Conservation (phyloP, 2,888 invertebrate genomes). For the Laothoe populi region DNA sequence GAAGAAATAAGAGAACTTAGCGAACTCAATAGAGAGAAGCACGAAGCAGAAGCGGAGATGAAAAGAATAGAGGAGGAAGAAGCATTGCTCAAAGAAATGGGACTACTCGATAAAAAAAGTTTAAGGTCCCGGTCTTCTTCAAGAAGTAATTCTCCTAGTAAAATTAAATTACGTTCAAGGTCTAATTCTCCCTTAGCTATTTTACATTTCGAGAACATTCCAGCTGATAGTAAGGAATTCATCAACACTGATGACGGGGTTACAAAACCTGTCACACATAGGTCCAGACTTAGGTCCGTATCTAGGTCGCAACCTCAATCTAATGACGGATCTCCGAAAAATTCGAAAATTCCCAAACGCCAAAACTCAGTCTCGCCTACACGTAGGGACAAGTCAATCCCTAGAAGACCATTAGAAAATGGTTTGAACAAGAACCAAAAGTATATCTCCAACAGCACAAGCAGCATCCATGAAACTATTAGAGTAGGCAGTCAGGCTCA, state of each 20-base stretch:
- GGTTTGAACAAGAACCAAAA: conserved; percentile 66
- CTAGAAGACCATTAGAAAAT: conserved; percentile 56
- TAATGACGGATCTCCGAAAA: conserved; percentile 76
- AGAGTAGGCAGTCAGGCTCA: conserved; percentile 71
- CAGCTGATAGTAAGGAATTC: conserved; percentile 54
- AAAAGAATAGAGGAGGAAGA: conserved; percentile 76
- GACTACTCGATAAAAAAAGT: conserved; percentile 65
- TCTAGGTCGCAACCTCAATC: conserved; percentile 79
- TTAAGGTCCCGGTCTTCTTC: conserved; percentile 55
- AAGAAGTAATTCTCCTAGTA: conserved; percentile 72
- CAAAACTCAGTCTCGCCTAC: conserved; percentile 77
- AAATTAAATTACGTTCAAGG: conserved; percentile 70
- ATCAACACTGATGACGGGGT: conserved; percentile 60
- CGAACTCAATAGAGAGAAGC: conserved; percentile 77
- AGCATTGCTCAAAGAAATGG: conserved; percentile 78
- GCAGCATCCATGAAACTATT: conserved; percentile 78
- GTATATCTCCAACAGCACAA: conserved; percentile 78
- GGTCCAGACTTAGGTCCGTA: conserved; percentile 65
- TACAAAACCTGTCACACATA: conserved; percentile 62
- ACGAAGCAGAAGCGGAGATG: conserved; percentile 75
- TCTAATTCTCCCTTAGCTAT: conserved; percentile 76
- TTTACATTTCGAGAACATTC: conserved; percentile 62
- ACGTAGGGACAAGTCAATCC: conserved; percentile 54
- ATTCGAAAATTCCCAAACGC: conserved; percentile 79
- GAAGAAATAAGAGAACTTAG: conserved; percentile 78